Evolutionary conservation across 2,888 invertebrate species (phyloP), one percentile per base, ranked within the genome.

Genomic region (Zygogramma bicolorata): DNA sequence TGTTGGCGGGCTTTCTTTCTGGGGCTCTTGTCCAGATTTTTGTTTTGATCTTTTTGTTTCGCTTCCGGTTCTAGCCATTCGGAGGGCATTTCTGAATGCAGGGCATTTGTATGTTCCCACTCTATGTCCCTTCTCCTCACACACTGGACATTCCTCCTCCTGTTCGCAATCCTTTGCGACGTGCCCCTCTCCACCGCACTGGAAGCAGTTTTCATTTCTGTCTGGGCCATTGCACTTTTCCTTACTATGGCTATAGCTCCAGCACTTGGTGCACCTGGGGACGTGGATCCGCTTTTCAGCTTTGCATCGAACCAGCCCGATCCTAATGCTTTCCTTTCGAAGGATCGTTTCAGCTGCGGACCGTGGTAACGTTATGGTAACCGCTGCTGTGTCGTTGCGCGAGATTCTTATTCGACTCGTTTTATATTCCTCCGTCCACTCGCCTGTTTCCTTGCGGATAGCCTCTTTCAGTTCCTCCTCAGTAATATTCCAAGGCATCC

Each of bases 121-220:
- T 10, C 46, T 25, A 27, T 59, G 59, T 5, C 67, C 67, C 13
- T 59, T 20, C n/a, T n/a, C 1, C 18, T 29, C 27, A 7, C 38
- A 67, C 6, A n/a, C 15, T 15, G 38, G 27, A 18, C 67, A 67
- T 38, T 40, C 59, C 2, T 18, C 27, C 13, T 38, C 29, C 15
- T 5, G 22, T 8, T n/a, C 25, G 31, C 67, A 67, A 1, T 67
- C 67, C 13, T 40, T 60, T 5, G 18, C 38, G n/a, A 3, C 20
- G 15, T 67, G 60, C 15, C 38, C 31, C 3, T 42, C 27, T n/a
- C 1, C 31, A 8, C 67, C 67, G 29, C 60, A 67, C 22, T 27
- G 8, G 8, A 6, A 15, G 15, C 60, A 67, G 42, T 58, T 60
- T 18, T 60, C 22, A 1, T 42, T 13, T 27, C 67, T 40, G 13